Conservation (phyloP, 2,888 invertebrate species). For the Cartodere bifasciata region DNA sequence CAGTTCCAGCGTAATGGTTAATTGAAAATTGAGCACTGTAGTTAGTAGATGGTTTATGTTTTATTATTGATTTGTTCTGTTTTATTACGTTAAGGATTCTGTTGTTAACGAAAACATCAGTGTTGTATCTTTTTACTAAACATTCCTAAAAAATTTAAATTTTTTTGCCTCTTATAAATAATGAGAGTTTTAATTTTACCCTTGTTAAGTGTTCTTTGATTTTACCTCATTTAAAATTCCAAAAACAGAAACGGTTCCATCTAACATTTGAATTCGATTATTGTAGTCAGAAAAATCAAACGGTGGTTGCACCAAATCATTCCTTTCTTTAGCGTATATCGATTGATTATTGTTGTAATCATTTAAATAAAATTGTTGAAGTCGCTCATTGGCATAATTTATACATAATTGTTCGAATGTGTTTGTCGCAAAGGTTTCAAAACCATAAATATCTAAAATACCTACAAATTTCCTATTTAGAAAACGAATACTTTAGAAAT, state of each 20-base stretch:
- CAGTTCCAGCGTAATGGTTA: conserved; percentile 30
- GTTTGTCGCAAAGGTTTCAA: conserved; percentile 29
- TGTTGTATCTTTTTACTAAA: conserved; percentile 20
- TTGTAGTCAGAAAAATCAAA: conserved; percentile 20
- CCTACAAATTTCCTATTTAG: conserved; percentile 18
- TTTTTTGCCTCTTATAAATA: conserved; percentile 1
- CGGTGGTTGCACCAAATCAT: conserved; percentile 17
- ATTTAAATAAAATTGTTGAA: conserved; percentile 29
- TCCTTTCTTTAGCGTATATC: conserved; percentile 24
- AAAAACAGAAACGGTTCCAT: conserved; percentile 28
- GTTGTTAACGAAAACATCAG: conserved; percentile 17
- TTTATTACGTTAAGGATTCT: conserved; percentile 16
- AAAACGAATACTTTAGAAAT: conserved; percentile 3
- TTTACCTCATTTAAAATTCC: conserved; percentile 29
- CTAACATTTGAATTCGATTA: conserved; percentile 22
- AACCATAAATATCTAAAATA: conserved; percentile 32
- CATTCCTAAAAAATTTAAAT: conserved; percentile 17
- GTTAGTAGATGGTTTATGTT: conserved; percentile 12
- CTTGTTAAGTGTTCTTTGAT: too few species aligned
- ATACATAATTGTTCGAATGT: conserved; percentile 27
- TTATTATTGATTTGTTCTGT: conserved; percentile 16
- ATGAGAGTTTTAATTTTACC: conserved; percentile 2
- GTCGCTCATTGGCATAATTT: conserved; percentile 31
- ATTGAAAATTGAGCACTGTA: conserved; percentile 26
- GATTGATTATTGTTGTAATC: conserved; percentile 25